Evolutionary conservation across 37 sponge, comb jelly and placozoan genomes (phyloP).

Genomic region (Oopsacas minuta): DNA sequence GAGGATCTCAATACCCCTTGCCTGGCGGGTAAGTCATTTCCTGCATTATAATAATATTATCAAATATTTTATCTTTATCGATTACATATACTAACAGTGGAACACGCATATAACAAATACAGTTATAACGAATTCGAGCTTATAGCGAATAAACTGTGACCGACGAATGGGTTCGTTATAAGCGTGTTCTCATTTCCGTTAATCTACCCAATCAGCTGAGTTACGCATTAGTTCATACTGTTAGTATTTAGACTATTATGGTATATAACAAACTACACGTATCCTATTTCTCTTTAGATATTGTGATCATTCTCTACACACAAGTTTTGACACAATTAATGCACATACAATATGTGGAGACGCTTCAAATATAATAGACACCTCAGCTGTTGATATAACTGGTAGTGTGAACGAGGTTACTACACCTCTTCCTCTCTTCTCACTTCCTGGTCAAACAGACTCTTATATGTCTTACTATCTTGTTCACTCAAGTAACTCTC

Average conservation of each 20-base stretch:
- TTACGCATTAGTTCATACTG: no score
- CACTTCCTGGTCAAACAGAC: not conserved
- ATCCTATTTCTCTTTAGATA: not conserved
- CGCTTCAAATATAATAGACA: not conserved
- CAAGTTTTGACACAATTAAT: not conserved
- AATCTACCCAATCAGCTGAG: no score
- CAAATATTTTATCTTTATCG: no score
- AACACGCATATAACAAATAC: no score
- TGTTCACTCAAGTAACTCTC: not conserved
- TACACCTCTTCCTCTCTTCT: not conserved
- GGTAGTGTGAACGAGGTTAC: not conserved
- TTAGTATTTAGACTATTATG: no score
- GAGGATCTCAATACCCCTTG: not conserved
- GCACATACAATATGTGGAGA: not conserved
- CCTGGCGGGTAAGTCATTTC: constrained; percentile 10
- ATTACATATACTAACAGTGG: no score
- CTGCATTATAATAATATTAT: not conserved
- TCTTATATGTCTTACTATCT: not conserved
- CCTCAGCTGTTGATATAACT: not conserved
- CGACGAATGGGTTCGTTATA: no score
- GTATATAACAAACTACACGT: no score
- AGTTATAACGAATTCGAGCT: no score
- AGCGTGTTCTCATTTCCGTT: no score
- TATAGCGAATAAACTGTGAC: no score
- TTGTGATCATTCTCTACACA: not conserved